Conservation (phyloP, 2,113 vertebrate genomes). For the Aepyceros melampus region DNA sequence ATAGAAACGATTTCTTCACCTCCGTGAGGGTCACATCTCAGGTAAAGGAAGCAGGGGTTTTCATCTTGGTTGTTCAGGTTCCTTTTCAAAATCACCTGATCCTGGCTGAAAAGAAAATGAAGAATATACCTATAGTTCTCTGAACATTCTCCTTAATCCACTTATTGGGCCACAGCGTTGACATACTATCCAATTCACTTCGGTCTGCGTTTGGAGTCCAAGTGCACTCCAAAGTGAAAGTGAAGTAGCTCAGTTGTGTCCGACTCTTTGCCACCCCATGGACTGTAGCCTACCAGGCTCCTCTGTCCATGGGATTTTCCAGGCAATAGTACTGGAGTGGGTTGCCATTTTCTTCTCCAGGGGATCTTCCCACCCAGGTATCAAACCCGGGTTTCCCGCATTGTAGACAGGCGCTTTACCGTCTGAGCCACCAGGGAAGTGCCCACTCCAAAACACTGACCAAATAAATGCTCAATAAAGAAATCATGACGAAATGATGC, state of each 20-base stretch:
- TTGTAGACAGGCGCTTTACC: too few species aligned
- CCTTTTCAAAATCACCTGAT: constrained; percentile 79
- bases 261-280: too few species aligned
- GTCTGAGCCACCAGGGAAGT: too few species aligned
- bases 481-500: not conserved
- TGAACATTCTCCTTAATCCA: not conserved
- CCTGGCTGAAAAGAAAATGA: constrained; percentile 50
- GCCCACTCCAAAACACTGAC: not conserved
- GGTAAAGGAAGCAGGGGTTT: constrained; percentile 81
- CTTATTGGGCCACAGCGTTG: not conserved
- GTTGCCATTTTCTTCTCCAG: too few species aligned
- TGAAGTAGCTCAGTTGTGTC: too few species aligned
- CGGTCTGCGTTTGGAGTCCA: not conserved
- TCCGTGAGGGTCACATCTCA: constrained; percentile 76
- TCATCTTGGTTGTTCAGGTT: not conserved
- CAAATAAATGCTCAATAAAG: not conserved
- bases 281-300: too few species aligned
- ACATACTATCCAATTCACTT: not conserved
- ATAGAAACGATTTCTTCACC: constrained; percentile 77
- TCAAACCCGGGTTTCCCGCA: too few species aligned
- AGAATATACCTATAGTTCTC: not conserved
- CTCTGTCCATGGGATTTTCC: too few species aligned
- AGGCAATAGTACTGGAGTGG: too few species aligned
- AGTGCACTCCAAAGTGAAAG: not conserved
- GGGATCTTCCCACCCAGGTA: too few species aligned